Conservation (phyloP, 2,888 invertebrate species). For the Bibio marci region DNA sequence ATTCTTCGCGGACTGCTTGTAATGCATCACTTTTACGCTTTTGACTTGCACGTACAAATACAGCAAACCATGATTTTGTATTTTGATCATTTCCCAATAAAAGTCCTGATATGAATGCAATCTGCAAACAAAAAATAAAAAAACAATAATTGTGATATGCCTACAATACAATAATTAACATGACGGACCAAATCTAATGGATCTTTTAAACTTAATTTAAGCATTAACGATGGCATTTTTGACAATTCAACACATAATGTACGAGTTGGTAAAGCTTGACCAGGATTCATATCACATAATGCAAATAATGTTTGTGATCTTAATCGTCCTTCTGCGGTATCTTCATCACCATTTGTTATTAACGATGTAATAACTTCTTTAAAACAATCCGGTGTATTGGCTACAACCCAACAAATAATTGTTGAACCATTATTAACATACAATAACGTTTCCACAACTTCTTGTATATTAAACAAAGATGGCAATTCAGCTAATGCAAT, state of each 20-base stretch:
- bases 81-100: slow-evolving; percentile 79
- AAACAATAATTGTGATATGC: background rate
- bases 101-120: slow-evolving; percentile 76
- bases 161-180: too few relatives aligned
- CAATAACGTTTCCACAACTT: slow-evolving; percentile 70
- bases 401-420: slow-evolving; percentile 80
- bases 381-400: slow-evolving; percentile 87
- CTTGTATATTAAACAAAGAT: slow-evolving; percentile 63
- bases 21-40: slow-evolving; percentile 50
- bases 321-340: slow-evolving; percentile 59
- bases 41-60: slow-evolving; percentile 59
- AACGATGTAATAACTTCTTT: slow-evolving; percentile 76
- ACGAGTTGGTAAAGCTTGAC: slow-evolving; percentile 66
- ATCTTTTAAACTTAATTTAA: slow-evolving; percentile 61
- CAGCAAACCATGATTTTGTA: slow-evolving; percentile 82
- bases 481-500: slow-evolving; percentile 88
- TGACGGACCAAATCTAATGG: slow-evolving; percentile 37
- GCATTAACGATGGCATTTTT: slow-evolving; percentile 75
- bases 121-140: slow-evolving; percentile 22
- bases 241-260: slow-evolving; percentile 79
- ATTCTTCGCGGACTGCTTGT: slow-evolving; percentile 50
- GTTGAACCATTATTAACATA: slow-evolving; percentile 80
- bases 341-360: slow-evolving; percentile 81
- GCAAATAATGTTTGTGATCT: slow-evolving; percentile 57
- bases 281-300: slow-evolving; percentile 79